phyloP scores from a whole-genome alignment of 2,113 vertebrate species.

The Scopus umbretta region DNA sequence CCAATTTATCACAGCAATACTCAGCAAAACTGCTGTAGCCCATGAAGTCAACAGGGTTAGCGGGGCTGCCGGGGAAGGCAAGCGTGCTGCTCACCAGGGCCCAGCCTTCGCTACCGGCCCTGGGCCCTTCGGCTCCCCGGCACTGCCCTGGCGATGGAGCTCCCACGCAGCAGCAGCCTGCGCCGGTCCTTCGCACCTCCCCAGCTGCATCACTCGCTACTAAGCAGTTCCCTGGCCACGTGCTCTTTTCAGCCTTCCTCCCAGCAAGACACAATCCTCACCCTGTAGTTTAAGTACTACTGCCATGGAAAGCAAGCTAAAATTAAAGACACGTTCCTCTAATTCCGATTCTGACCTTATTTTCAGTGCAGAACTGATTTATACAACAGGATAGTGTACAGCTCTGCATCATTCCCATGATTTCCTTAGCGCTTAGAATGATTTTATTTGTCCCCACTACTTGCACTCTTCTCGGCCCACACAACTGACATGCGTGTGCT shows the following conservation, averaged over 20 bases:
- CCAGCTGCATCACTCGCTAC: neutral
- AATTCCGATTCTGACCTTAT: neutral
- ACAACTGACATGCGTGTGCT: neutral
- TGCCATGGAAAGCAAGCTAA: neutral
- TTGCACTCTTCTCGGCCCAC: neutral
- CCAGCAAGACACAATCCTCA: neutral
- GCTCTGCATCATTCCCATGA: neutral
- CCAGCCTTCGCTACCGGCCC: neutral
- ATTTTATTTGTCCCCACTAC: neutral
- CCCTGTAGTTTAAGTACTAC: neutral
- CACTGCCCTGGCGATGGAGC: neutral
- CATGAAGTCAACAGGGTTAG: neutral
- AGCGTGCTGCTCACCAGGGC: neutral
- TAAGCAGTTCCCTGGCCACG: neutral
- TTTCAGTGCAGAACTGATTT: neutral
- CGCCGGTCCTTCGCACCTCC: neutral
- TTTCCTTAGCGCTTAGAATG: rapidly evolving
- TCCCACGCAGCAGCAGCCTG: neutral
- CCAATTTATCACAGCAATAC: neutral
- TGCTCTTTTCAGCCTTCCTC: neutral
- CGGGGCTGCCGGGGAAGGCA: neutral
- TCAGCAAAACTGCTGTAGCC: neutral
- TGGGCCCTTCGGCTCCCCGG: neutral
- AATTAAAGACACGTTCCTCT: neutral
- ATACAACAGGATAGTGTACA: neutral